Evolutionary conservation across 2,888 invertebrate species (phyloP).

Genomic region (Meta bourneti): DNA sequence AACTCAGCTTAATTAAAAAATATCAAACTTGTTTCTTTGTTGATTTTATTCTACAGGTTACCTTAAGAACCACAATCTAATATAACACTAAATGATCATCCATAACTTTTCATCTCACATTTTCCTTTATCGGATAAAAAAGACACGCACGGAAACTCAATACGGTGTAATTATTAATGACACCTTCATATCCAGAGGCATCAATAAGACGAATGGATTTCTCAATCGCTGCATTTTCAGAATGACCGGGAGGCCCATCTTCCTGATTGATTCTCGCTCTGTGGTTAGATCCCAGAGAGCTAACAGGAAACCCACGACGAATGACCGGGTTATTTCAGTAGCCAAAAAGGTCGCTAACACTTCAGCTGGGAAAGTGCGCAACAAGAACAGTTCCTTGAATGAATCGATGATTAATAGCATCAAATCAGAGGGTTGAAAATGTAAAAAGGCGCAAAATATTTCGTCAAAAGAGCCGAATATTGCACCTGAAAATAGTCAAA

Average conservation of each 20-base stretch:
- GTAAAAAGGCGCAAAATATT: constrained; percentile 41
- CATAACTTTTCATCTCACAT: background rate
- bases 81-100: background rate
- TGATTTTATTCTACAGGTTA: no score
- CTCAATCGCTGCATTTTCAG: background rate
- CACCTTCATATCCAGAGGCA: constrained; percentile 23
- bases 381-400: constrained; percentile 52
- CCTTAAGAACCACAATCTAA: no score
- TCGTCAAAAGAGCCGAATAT: constrained; percentile 42
- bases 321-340: constrained; percentile 30
- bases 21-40: no score
- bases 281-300: background rate
- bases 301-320: constrained; percentile 26
- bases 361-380: constrained; percentile 32
- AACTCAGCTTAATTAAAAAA: no score
- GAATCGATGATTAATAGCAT: constrained; percentile 56
- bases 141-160: background rate
- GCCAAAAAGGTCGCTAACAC: constrained; percentile 55
- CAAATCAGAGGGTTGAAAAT: constrained; percentile 52
- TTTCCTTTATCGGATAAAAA: background rate
- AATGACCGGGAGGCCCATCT: constrained; percentile 28
- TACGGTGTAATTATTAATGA: constrained; percentile 36
- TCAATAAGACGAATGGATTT: constrained; percentile 29
- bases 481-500: constrained; percentile 48
- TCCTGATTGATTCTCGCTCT: constrained; percentile 9